Base-by-base conservation (phyloP, 1,140 invertebrate species). In the Megalonaias nervosa region DNA sequence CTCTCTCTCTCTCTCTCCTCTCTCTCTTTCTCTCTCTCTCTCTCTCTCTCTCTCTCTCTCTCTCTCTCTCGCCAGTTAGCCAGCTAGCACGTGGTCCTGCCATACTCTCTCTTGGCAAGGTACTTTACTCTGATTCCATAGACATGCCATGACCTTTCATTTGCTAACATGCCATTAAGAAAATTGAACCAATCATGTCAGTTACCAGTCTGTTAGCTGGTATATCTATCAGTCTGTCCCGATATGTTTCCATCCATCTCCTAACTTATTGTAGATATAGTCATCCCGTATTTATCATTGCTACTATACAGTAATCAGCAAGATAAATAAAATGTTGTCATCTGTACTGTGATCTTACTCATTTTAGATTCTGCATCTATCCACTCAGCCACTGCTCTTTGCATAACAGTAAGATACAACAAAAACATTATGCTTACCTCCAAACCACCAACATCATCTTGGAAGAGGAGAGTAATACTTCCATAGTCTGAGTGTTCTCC, bases 401-500 rank as follows among this genome's bases (percentile, higher is more conserved):
- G 5, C 38, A 21, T 21, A 65, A 12, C 23, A 26, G 15, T 21
- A 21, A 26, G 13, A 19, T 26, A 15, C 1, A 19, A 26, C n/a
- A 26, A 26, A 26, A 26, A n/a, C 64, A 65, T 65, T 65, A 56
- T 72, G 19, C 66, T 4, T 21, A 91, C 91, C 86, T 92, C 88
- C 5, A 92, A 82, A 19, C 91, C 90, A 5, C 91, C 88, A 70
- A 87, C 86, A 86, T 85, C 81, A 72, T 92, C 93, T 91, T 95
- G 95, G 60, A 94, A 93, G 26, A 95, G 89, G 64, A 95, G 89
- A 48, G 94, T 95, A 87, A 95, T 94, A 56, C 94, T 94, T 75
- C 95, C 94, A 77, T 94, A 94, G 87, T 95, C 95, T n/a, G 93
- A 93, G 82, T 95, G 94, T 1, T 94, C 93, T 0, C 94, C 94